phyloP scores from a whole-genome alignment of 2,113 vertebrate genomes.

The Genyomyrus donnyi region DNA sequence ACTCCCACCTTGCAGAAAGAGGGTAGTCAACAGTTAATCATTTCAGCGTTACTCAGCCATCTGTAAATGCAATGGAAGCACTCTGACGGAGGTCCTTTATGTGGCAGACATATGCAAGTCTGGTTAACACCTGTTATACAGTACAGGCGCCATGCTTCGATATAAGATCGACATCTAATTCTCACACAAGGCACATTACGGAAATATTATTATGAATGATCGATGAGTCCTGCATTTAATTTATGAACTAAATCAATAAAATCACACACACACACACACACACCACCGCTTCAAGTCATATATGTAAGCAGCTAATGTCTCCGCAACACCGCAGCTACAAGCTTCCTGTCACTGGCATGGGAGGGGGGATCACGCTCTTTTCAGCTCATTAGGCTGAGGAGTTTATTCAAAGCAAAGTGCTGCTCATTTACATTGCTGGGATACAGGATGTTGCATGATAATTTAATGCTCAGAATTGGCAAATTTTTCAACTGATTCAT shows the following conservation, averaged over 20 bases:
- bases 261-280: slow-evolving; percentile 40
- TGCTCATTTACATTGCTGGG: slow-evolving; percentile 58
- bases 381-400: slow-evolving; percentile 58
- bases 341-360: slow-evolving; percentile 36
- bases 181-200: background rate
- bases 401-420: slow-evolving; percentile 59
- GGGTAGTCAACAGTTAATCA: slow-evolving; percentile 34
- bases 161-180: slow-evolving; percentile 46
- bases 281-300: slow-evolving; percentile 39
- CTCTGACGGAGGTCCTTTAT: slow-evolving; percentile 46
- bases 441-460: slow-evolving; percentile 62
- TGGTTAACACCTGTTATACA: slow-evolving; percentile 41
- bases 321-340: slow-evolving; percentile 41
- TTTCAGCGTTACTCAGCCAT: slow-evolving; percentile 30
- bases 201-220: background rate
- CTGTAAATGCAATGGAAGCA: slow-evolving; percentile 39
- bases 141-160: slow-evolving; percentile 45
- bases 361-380: slow-evolving; percentile 48
- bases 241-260: slow-evolving; percentile 22
- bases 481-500: slow-evolving; percentile 61
- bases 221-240: background rate
- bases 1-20: slow-evolving; percentile 28
- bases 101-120: slow-evolving; percentile 2
- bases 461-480: slow-evolving; percentile 61
- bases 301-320: slow-evolving; percentile 40